Base-by-base conservation (phyloP, 2,888 invertebrate genomes). In the Bombyx huttoni region DNA sequence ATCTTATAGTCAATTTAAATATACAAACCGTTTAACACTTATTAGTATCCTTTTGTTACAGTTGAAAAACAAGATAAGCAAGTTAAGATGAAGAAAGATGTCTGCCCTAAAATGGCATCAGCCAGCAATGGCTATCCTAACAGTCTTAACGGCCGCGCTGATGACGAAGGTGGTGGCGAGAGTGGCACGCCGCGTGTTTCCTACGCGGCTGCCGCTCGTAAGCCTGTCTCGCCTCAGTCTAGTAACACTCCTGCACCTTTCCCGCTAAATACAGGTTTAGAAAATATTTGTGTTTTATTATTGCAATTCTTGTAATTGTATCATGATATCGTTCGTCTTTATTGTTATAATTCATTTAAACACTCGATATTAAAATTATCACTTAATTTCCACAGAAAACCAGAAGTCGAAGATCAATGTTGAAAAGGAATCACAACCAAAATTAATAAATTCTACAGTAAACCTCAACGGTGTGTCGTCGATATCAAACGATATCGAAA, bases 191-290 rank as follows among this genome's bases (percentile, higher is more conserved):
- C 81, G 56, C 79, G 78, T 58, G 84, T 83, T 49, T 85, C 88
- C 13, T 86, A 85, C 63, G 87, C 87, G 49, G 88, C 87, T 52
- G 87, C 84, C 33, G 84, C 86, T 56, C 75, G 72, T 64, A 87
- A 87, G 67, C 82, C 82, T 50, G 71, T 77, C 54, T 83, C 85
- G 54, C 85, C 88, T 57, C 82, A 76, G 56, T 65, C 69, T 62
- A 78, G 70, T 65, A 74, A 63, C 68, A 70, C 74, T 56, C 73
- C 79, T 57, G 72, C 77, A 59, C 74, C 78, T 61, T 83, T 78
- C 66, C 77, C 81, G 56, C 66, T 68, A 61, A 75, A 70, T 63
- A 74, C 82, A 78, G 87, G 87, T 85, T 64, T 56, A 63, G 54
- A 58, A 24, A 24, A 24, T 60, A 50, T 55, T 54, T 14, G 7